A percentile compares a stretch with the other conserved stretches of the same genome.
These are phyloP conservation scores for Dugesia japonica DNA, from an alignment of 2,888 invertebrate species.

Conservation along the genomic window DNA sequence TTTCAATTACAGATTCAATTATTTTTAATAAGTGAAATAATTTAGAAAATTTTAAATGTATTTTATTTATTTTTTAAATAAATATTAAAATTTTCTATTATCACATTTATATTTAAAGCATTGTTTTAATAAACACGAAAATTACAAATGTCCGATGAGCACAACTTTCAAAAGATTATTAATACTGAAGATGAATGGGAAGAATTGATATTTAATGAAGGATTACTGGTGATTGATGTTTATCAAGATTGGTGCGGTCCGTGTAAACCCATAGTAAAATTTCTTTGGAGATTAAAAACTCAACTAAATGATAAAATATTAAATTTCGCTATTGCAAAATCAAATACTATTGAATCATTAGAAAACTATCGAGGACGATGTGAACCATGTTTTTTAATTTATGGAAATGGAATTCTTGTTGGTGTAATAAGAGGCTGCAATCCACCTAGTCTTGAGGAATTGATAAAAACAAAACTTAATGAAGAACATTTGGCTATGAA, in stretches of 20 bases:
- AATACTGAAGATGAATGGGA: not conserved
- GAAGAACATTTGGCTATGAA: not conserved
- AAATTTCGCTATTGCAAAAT: conserved; percentile 62
- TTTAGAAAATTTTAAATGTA: too few species aligned
- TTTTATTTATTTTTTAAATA: too few species aligned
- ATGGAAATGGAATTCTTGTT: conserved; percentile 48
- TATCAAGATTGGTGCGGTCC: conserved; percentile 82
- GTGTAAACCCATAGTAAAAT: conserved; percentile 66
- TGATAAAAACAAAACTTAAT: not conserved
- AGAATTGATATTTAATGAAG: conserved; percentile 12
- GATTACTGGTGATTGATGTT: conserved; percentile 53
- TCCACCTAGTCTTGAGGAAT: not conserved
- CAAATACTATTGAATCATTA: conserved; percentile 60
- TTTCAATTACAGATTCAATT: too few species aligned
- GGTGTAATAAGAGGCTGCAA: not conserved
- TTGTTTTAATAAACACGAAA: too few species aligned
- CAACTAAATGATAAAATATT: conserved; percentile 71
- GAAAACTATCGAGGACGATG: conserved; percentile 64
- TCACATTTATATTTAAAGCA: too few species aligned
- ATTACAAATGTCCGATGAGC: not conserved
- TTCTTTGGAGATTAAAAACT: conserved; percentile 67
- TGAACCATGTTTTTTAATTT: conserved; percentile 76
- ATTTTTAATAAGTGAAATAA: too few species aligned
- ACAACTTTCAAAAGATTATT: not conserved
- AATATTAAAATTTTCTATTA: too few species aligned